Evolutionary conservation across 2,888 invertebrate species (phyloP).

Genomic region (Thalpophila matura): DNA sequence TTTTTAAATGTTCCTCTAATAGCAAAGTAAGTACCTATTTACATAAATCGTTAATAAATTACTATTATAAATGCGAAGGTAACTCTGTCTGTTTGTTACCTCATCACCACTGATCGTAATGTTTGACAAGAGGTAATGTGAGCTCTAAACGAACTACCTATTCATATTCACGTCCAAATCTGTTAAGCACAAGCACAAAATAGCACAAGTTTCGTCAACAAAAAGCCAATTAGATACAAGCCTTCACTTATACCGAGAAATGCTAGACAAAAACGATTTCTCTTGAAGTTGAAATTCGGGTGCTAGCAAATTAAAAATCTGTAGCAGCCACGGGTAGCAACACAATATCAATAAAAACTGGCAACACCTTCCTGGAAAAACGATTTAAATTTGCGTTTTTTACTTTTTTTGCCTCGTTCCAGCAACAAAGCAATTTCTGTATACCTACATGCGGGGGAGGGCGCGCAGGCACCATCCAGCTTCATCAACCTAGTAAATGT

Average conservation of each 20-base stretch:
- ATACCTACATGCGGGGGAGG: not conserved
- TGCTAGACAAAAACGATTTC: not conserved
- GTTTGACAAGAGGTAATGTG: no score
- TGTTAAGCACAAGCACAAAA: no score
- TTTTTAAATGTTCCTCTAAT: not conserved
- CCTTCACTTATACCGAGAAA: not conserved
- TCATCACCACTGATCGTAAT: no score
- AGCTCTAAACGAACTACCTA: no score
- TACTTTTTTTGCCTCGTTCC: not conserved
- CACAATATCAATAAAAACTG: constrained; percentile 2
- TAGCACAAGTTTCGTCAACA: no score
- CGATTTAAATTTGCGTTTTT: not conserved
- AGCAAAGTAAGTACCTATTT: no score
- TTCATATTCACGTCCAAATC: not conserved
- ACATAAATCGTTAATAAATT: no score
- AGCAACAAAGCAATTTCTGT: not conserved
- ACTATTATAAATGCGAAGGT: no score
- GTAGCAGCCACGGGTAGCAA: not conserved
- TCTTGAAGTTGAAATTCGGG: no score
- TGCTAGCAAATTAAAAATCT: not conserved
- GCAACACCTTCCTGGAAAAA: not conserved
- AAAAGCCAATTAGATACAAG: not conserved
- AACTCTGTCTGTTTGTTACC: no score
- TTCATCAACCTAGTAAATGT: not conserved
- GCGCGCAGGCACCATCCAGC: no score